Percentiles rank a stretch among this genome's conserved stretches.
Evolutionary conservation across 1,140 invertebrate species (phyloP).

Genomic region (Muscidifurax raptorellus): DNA sequence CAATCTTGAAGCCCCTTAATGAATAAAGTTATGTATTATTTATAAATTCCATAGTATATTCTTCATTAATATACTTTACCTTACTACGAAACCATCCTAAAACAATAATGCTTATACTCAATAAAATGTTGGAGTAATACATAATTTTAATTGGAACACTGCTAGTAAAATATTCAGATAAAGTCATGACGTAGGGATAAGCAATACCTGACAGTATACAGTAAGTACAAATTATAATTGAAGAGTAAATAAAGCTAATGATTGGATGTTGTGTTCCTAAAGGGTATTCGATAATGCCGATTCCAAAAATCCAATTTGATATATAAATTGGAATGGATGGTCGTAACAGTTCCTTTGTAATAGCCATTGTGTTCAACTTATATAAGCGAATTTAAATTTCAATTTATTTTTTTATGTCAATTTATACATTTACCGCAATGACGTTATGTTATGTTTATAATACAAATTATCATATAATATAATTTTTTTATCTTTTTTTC

Average conservation of each 20-base stretch:
- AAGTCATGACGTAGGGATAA: neutral
- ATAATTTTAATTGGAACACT: neutral
- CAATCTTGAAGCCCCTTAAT: neutral
- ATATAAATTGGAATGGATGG: neutral
- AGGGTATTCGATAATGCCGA: constrained; percentile 47
- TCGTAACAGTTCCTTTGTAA: neutral
- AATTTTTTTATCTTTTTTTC: too few relatives aligned
- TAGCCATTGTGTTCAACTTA: too few relatives aligned
- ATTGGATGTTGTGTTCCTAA: neutral
- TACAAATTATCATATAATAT: too few relatives aligned
- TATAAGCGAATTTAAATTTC: too few relatives aligned
- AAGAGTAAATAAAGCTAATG: constrained; percentile 38
- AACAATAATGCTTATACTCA: neutral
- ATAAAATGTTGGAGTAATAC: neutral
- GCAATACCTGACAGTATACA: neutral
- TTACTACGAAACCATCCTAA: neutral
- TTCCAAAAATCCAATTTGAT: constrained; percentile 44
- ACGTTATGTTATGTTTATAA: too few relatives aligned
- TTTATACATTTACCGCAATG: too few relatives aligned
- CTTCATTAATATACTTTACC: neutral
- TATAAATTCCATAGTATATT: neutral
- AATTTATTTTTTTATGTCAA: too few relatives aligned
- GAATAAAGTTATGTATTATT: neutral
- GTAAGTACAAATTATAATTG: neutral
- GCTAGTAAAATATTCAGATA: neutral